Conservation (phyloP, 2,797 vertebrate species). For the Botia kubotai region DNA sequence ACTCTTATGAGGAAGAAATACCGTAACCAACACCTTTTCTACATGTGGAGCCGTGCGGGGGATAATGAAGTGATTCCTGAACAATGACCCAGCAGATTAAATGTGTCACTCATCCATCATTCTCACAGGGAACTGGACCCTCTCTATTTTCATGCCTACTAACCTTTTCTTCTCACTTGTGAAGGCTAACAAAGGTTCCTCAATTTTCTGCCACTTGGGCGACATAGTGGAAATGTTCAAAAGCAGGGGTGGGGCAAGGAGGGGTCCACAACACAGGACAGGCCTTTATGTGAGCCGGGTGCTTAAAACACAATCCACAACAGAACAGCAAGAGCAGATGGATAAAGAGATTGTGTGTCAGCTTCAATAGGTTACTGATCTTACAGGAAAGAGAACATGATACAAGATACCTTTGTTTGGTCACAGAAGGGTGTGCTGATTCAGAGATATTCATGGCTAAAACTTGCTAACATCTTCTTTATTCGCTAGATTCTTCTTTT, state of each 20-base stretch:
- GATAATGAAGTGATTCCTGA: conserved; percentile 59
- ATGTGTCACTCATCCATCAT: conserved; percentile 65
- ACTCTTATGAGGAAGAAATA: conserved; percentile 20
- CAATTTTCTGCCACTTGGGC: conserved; percentile 70
- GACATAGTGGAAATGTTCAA: conserved; percentile 66
- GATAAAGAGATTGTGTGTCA: conserved; percentile 40
- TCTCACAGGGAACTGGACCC: conserved; percentile 63
- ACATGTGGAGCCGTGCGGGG: conserved; percentile 51
- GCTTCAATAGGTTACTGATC: conserved; percentile 47
- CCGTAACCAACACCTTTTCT: conserved; percentile 46
- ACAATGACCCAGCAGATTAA: conserved; percentile 67
- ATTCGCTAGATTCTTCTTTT: background rate
- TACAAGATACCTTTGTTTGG: conserved; percentile 45
- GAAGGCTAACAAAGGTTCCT: conserved; percentile 71
- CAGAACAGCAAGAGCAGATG: conserved; percentile 42
- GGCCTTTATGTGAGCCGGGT: conserved; percentile 61
- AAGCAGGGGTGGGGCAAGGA: conserved; percentile 66
- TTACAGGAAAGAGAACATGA: conserved; percentile 37
- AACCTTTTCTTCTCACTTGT: conserved; percentile 58
- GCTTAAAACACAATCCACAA: conserved; percentile 55
- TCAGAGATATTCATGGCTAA: conserved; percentile 5
- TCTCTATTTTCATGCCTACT: conserved; percentile 61
- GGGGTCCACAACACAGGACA: conserved; percentile 60
- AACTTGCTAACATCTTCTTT: background rate
- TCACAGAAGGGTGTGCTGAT: conserved; percentile 7